These are phyloP conservation scores for Pseudomyrmex pallidus DNA, from an alignment of 1,140 invertebrate genomes.

Conservation along the genomic window DNA sequence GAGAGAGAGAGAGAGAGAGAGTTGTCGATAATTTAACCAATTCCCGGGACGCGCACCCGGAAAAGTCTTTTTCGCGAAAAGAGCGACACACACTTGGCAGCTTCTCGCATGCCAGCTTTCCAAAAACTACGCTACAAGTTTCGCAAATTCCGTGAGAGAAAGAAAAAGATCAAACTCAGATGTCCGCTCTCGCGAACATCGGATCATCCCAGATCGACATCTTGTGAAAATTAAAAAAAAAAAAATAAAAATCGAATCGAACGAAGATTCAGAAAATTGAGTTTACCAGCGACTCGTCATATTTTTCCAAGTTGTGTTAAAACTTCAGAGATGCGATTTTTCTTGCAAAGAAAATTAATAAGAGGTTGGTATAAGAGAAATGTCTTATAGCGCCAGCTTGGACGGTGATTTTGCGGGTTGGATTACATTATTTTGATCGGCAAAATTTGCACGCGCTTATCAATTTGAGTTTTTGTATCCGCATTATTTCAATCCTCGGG, in stretches of 20 bases:
- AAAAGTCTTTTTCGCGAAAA: conserved; percentile 30
- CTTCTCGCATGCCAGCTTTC: background rate
- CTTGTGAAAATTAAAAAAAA: background rate
- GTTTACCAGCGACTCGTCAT: background rate
- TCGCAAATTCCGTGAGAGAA: background rate
- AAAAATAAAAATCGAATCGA: background rate
- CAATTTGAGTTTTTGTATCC: too few relatives aligned
- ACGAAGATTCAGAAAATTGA: conserved; percentile 21
- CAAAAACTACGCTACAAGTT: conserved; percentile 6
- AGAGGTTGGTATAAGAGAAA: background rate
- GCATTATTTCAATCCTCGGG: too few relatives aligned
- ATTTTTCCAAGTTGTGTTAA: background rate
- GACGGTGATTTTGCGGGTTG: background rate
- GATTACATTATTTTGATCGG: too few relatives aligned
- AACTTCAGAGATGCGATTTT: background rate
- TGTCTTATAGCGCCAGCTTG: background rate
- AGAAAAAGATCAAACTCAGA: conserved; percentile 33
- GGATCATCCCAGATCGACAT: background rate
- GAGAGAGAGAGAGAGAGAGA: conserved; percentile 21
- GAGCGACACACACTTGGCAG: background rate
- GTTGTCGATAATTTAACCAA: conserved; percentile 71
- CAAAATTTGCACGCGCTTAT: too few relatives aligned
- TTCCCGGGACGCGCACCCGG: conserved; percentile 2
- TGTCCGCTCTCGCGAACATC: conserved; percentile 1
- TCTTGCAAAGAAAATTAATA: background rate